Percentiles rank a stretch among this genome's conserved stretches.
These are phyloP conservation scores for Harpalus rufipes DNA, from an alignment of 2,888 invertebrate species.

Conservation along the genomic window DNA sequence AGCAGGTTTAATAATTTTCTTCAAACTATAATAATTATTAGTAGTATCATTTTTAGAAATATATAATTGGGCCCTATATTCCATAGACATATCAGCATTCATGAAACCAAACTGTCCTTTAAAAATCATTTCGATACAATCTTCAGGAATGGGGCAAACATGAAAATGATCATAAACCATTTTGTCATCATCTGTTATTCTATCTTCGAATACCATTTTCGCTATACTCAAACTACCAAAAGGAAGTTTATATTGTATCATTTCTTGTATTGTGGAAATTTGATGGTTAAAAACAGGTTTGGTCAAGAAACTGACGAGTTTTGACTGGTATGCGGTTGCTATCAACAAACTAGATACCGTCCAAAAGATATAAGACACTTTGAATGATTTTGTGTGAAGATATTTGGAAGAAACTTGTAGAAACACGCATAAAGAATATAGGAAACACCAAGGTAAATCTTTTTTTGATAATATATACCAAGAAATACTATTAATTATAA, in stretches of 20 bases:
- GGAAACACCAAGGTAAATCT: background rate
- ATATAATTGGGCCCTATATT: background rate
- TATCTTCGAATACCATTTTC: background rate
- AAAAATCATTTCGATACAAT: slow-evolving; percentile 8
- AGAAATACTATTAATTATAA: background rate
- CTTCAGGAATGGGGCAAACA: background rate
- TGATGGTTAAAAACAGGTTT: slow-evolving; percentile 25
- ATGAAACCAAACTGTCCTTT: slow-evolving; percentile 39
- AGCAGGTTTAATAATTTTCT: slow-evolving; percentile 13
- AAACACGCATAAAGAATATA: slow-evolving; percentile 4
- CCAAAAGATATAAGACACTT: slow-evolving; percentile 45
- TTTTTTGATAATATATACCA: background rate
- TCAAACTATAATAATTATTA: slow-evolving; percentile 31
- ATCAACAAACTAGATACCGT: slow-evolving; percentile 13
- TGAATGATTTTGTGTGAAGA: background rate
- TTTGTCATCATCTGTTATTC: slow-evolving; percentile 4
- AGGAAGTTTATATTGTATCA: background rate
- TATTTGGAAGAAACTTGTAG: slow-evolving; percentile 31
- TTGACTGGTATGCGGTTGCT: slow-evolving; percentile 41
- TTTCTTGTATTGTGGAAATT: slow-evolving; percentile 20
- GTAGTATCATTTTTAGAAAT: slow-evolving; percentile 15
- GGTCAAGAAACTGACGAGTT: slow-evolving; percentile 43
- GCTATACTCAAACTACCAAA: slow-evolving; percentile 35
- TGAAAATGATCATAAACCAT: slow-evolving; percentile 17
- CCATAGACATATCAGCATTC: slow-evolving; percentile 37